phyloP scores from a whole-genome alignment of 2,113 vertebrate genomes.

The Willisornis vidua region DNA sequence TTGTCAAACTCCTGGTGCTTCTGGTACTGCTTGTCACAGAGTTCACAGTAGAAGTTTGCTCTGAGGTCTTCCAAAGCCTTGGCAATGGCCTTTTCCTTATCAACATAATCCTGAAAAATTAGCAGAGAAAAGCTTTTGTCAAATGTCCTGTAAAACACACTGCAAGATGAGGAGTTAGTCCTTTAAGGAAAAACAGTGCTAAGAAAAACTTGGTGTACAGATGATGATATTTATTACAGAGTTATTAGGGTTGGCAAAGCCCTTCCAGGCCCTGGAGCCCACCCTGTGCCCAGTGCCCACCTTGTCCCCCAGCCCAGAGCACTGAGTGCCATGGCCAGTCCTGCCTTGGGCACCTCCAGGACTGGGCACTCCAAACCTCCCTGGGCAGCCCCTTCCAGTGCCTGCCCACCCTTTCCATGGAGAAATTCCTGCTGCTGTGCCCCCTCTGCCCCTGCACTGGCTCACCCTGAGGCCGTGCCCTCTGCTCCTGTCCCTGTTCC shows the following conservation, averaged over 20 bases:
- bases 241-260: not conserved
- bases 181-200: not conserved
- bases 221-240: not conserved
- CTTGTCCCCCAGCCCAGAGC: not conserved
- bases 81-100: slow-evolving; percentile 98
- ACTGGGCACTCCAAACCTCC: not conserved
- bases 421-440: not conserved
- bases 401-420: rapidly evolving
- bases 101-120: slow-evolving; percentile 88
- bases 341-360: not conserved
- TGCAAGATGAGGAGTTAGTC: not conserved
- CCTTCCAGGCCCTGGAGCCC: too few species aligned
- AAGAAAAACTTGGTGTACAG: not conserved
- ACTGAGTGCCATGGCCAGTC: rapidly evolving
- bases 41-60: slow-evolving; percentile 98
- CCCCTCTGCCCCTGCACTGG: rapidly evolving
- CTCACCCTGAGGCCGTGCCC: not conserved
- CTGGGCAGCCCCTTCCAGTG: not conserved
- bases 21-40: slow-evolving; percentile 99
- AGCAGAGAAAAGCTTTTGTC: not conserved
- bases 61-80: slow-evolving; percentile 97
- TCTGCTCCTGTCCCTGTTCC: not conserved
- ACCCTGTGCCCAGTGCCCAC: too few species aligned
- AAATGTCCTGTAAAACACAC: not conserved
- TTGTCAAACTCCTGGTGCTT: slow-evolving; percentile 99